These are phyloP conservation scores for Diprion similis DNA, from an alignment of 1,140 invertebrate genomes.

Conservation along the genomic window DNA sequence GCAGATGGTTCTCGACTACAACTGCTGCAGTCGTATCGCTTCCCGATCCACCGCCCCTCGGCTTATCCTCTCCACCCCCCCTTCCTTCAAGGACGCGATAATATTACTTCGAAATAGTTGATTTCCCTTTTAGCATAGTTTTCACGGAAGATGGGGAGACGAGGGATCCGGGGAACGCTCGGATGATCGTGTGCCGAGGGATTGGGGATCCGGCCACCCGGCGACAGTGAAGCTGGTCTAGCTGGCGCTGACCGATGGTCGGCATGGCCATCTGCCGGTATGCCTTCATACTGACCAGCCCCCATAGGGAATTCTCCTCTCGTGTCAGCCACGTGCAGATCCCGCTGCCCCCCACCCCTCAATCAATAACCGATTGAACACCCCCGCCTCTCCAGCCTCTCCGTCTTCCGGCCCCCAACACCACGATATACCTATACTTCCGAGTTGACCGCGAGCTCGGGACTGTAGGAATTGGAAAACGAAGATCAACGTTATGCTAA, in stretches of 20 bases:
- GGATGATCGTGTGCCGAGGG: background rate
- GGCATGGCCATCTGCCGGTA: background rate
- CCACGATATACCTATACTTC: slow-evolving; percentile 42
- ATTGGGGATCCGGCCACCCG: background rate
- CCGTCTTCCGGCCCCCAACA: slow-evolving; percentile 33
- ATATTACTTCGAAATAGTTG: background rate
- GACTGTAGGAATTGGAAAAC: background rate
- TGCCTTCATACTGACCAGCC: background rate
- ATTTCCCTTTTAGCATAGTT: background rate
- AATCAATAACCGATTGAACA: slow-evolving; percentile 61
- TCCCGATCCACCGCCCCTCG: background rate
- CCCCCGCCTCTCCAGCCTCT: slow-evolving; percentile 41
- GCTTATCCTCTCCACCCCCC: slow-evolving; percentile 14
- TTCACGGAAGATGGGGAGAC: background rate
- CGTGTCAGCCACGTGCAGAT: slow-evolving; percentile 21
- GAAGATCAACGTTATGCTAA: too few species aligned
- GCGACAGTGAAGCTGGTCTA: background rate
- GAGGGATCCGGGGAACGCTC: too few species aligned
- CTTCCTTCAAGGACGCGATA: background rate
- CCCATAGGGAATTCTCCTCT: slow-evolving; percentile 11
- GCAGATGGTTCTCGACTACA: too few species aligned
- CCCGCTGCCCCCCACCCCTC: slow-evolving; percentile 22
- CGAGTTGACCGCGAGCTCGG: slow-evolving; percentile 43
- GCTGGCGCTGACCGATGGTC: slow-evolving; percentile 13
- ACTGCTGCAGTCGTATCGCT: slow-evolving; percentile 1